Evolutionary conservation across 2,797 vertebrate species (phyloP), one percentile per base, ranked within the genome.

Genomic region (Gobio occitaniae): DNA sequence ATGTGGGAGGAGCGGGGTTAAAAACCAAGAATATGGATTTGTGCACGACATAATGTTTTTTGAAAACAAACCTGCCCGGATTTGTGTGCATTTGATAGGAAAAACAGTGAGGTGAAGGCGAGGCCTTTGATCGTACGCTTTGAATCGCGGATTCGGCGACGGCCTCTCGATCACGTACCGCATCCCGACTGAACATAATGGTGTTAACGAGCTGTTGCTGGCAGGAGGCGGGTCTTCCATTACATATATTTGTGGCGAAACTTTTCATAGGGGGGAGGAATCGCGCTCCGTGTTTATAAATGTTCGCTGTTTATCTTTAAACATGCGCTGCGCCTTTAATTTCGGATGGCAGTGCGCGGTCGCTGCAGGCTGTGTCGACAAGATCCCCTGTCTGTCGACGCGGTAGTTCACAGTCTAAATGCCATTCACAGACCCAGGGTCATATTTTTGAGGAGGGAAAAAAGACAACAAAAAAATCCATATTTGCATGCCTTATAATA

Each of bases 1-100:
- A 9, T 82, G 83, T 87, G 83, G 89, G 89, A 90, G 92, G 92
- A 86, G 89, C 90, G 86, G 48, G 82, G 89, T 86, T 88, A 59
- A 47, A 76, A 82, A 36, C 52, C 74, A 84, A 89, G 36, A 78
- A 82, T 87, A 72, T 54, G 78, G 80, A 76, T 61, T 78, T 90
- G 36, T 78, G 63, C 36, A 61, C 59, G 76, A 87, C 59, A 80
- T 80, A 72, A 80, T 82, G 65, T 15, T 17, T 6, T 82, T 79
- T 66, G 56, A 69, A 82, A 83, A 56, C 29, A 72, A 25, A 65
- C 68, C 21, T 50, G n/a, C 63, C 65, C 17, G 41, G 71, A 80
- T 75, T 32, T 25, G 7, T 36, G 21, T 12, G 83, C 52, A 63
- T 83, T 75, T 68, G 44, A 32, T 32, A 52, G 66, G 59, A 71